phyloP scores from a whole-genome alignment of 2,797 vertebrate genomes.

The Lagothrix lagotricha region DNA sequence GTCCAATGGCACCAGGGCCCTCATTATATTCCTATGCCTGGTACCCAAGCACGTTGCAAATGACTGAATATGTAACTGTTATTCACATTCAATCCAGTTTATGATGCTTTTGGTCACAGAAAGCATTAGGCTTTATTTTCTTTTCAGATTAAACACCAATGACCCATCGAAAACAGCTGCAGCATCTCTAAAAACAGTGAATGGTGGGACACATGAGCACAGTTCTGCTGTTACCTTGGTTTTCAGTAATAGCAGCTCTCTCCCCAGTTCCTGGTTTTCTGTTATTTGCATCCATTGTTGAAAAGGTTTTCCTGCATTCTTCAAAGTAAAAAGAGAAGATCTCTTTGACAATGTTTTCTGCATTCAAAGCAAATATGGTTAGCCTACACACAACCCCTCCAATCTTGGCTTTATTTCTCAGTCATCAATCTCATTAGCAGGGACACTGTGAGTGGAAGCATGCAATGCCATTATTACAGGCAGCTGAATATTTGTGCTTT shows the following conservation, averaged over 20 bases:
- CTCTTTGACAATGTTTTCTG: not conserved
- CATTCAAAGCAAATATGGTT: not conserved
- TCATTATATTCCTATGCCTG: not conserved
- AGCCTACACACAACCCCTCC: not conserved
- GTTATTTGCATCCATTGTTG: not conserved
- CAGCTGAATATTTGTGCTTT: constrained; percentile 55
- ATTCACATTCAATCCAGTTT: constrained; percentile 3
- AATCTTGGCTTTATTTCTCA: constrained; percentile 25
- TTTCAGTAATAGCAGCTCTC: not conserved
- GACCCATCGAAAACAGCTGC: constrained; percentile 4
- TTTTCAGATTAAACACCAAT: constrained; percentile 15
- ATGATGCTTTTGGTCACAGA: constrained; percentile 13
- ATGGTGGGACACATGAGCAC: not conserved
- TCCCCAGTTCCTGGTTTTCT: not conserved
- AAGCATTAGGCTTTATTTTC: constrained; percentile 23
- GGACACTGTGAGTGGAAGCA: constrained; percentile 18
- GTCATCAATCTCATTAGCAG: constrained; percentile 52
- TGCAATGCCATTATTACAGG: constrained; percentile 55
- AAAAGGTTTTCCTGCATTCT: not conserved
- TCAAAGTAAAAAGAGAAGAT: not conserved
- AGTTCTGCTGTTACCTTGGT: not conserved
- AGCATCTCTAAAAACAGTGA: not conserved
- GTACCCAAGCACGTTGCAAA: constrained; percentile 50
- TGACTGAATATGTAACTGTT: constrained; percentile 52
- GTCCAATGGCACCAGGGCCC: not conserved